phyloP scores from a whole-genome alignment of 1,140 invertebrate species.

The Drosophila rufa region DNA sequence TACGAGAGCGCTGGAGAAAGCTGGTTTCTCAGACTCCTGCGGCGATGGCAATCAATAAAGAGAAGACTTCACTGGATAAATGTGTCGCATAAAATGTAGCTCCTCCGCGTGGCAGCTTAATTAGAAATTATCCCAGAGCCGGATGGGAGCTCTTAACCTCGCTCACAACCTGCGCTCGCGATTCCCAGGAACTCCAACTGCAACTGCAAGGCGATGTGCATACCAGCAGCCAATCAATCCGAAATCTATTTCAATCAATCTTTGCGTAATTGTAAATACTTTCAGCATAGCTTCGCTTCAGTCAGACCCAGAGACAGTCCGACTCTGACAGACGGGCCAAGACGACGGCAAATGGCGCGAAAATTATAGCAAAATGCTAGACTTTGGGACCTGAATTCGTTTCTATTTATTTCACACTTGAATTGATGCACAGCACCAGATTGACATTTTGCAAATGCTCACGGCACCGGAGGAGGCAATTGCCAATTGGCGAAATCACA shows the following conservation, averaged over 20 bases:
- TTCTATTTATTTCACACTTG: slow-evolving; percentile 84
- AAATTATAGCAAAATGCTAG: slow-evolving; percentile 80
- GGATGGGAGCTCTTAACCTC: slow-evolving; percentile 27
- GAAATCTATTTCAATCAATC: slow-evolving; percentile 83
- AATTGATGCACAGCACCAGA: slow-evolving; percentile 82
- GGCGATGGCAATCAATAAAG: slow-evolving; percentile 58
- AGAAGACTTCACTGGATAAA: slow-evolving; percentile 28
- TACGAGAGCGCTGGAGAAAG: slow-evolving; percentile 44
- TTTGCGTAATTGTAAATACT: slow-evolving; percentile 84
- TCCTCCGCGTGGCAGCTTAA: slow-evolving; percentile 36
- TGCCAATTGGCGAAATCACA: slow-evolving; percentile 52
- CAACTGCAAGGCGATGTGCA: slow-evolving; percentile 58
- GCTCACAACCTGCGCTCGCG: slow-evolving; percentile 26
- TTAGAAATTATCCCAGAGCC: slow-evolving; percentile 47
- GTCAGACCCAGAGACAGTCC: slow-evolving; percentile 37
- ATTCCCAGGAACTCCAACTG: slow-evolving; percentile 14
- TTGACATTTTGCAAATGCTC: slow-evolving; percentile 84
- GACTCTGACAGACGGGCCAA: slow-evolving; percentile 18
- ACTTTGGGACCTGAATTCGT: slow-evolving; percentile 76
- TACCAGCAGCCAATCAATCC: slow-evolving; percentile 80
- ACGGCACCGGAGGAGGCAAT: slow-evolving; percentile 56
- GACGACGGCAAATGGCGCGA: slow-evolving; percentile 75
- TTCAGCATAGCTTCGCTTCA: slow-evolving; percentile 72
- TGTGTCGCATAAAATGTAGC: slow-evolving; percentile 49
- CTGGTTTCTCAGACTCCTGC: slow-evolving; percentile 50